Evolutionary conservation across 2,113 vertebrate species (phyloP).

Genomic region (Lepus europaeus): DNA sequence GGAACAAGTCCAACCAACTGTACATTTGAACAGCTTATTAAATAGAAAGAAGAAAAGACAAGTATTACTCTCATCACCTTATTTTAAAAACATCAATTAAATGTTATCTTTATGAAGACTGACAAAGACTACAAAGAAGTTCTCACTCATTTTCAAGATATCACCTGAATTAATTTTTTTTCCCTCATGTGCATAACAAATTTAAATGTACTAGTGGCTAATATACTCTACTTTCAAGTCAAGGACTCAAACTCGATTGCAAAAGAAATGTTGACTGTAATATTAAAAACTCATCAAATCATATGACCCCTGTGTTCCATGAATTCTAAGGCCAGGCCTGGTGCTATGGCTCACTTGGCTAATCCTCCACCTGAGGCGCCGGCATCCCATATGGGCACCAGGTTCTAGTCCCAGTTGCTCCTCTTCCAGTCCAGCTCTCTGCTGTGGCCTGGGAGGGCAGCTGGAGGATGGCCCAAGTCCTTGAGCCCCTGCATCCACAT

Average conservation of each 20-base stretch:
- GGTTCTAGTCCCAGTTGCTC: too few relatives aligned
- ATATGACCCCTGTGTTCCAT: not conserved
- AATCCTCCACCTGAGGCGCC: too few relatives aligned
- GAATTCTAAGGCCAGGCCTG: not conserved
- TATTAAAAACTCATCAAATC: not conserved
- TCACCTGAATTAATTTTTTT: constrained; percentile 16
- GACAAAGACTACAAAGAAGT: not conserved
- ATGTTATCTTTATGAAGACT: constrained; percentile 30
- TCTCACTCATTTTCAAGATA: constrained; percentile 32
- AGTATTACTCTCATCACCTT: constrained; percentile 20
- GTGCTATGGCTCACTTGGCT: too few relatives aligned
- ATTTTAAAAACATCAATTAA: constrained; percentile 10
- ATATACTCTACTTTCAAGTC: not conserved
- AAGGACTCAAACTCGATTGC: not conserved
- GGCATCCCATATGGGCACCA: too few relatives aligned
- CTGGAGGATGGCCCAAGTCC: too few relatives aligned
- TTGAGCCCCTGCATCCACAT: too few relatives aligned
- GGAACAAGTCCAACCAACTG: not conserved
- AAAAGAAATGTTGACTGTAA: constrained; percentile 28
- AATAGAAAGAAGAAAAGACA: too few relatives aligned
- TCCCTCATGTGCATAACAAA: not conserved
- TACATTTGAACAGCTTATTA: not conserved
- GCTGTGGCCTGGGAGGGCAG: too few relatives aligned
- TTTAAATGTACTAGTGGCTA: not conserved
- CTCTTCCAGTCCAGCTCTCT: too few relatives aligned